Evolutionary conservation across 2,113 vertebrate species (phyloP).

Genomic region (Heterocephalus glaber): DNA sequence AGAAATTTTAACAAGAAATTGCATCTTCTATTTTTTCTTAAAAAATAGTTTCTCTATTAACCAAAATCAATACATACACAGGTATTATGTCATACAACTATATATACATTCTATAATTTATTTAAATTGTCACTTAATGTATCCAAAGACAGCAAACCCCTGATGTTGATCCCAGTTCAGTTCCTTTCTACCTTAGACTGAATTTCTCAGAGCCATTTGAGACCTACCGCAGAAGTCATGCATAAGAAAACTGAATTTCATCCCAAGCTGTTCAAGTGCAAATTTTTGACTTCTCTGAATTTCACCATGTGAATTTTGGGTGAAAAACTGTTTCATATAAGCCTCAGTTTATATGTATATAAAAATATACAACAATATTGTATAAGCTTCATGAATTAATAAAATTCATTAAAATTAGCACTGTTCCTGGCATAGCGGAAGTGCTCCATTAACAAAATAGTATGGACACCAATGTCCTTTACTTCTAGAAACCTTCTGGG

Average conservation of each 20-base stretch:
- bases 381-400: not conserved
- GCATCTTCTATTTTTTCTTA: not conserved
- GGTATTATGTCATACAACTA: not conserved
- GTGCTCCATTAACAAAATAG: not conserved
- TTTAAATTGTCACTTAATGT: not conserved
- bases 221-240: not conserved
- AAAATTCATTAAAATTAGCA: not conserved
- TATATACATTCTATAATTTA: not conserved
- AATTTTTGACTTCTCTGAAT: not conserved
- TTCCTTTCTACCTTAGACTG: not conserved
- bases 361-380: not conserved
- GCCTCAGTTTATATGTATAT: not conserved
- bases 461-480: not conserved
- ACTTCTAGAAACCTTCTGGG: not conserved
- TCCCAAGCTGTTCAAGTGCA: not conserved
- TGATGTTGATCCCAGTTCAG: not conserved
- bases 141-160: not conserved
- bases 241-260: not conserved
- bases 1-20: not conserved
- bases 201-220: not conserved
- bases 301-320: not conserved
- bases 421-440: not conserved
- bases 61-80: not conserved
- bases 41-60: not conserved
- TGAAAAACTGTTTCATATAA: not conserved